Percentiles rank a stretch among this genome's conserved stretches.
phyloP scores from a whole-genome alignment of 1,140 invertebrate genomes.

The Musca vetustissima region DNA sequence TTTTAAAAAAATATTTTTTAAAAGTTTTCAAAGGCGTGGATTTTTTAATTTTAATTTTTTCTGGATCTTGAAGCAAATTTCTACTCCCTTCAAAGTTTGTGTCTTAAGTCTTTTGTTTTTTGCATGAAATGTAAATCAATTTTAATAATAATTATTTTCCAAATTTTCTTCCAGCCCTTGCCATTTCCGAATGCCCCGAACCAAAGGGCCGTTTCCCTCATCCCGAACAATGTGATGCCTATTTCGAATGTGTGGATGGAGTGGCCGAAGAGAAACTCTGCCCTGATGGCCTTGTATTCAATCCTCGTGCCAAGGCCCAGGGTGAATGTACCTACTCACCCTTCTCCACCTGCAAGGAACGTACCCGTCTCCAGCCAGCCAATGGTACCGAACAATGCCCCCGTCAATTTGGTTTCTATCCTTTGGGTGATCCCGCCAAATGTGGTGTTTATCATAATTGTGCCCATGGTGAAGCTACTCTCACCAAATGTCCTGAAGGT shows the following conservation, averaged over 20 bases:
- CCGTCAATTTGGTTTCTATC: conserved; percentile 82
- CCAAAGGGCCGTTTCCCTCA: conserved; percentile 71
- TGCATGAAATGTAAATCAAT: neutral
- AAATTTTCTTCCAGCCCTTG: conserved; percentile 21
- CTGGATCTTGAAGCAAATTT: too few species aligned
- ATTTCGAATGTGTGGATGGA: conserved; percentile 67
- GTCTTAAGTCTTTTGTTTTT: neutral
- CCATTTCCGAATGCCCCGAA: conserved; percentile 60
- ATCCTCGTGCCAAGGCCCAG: conserved; percentile 70
- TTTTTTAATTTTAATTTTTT: too few species aligned
- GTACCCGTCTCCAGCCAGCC: conserved; percentile 63
- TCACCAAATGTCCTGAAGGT: conserved; percentile 75
- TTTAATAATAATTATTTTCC: neutral
- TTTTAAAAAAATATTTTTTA: too few species aligned
- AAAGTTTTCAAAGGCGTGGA: too few species aligned
- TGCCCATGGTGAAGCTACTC: conserved; percentile 64
- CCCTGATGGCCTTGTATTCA: conserved; percentile 82
- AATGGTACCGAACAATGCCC: conserved; percentile 75
- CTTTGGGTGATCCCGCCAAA: conserved; percentile 67
- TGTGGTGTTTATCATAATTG: conserved; percentile 86
- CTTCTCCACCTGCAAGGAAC: conserved; percentile 75
- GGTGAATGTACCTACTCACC: conserved; percentile 80
- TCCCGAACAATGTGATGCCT: conserved; percentile 72
- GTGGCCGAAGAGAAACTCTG: conserved; percentile 73
- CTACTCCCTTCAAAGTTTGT: too few species aligned